Percentiles rank a stretch among this genome's conserved stretches.
Evolutionary conservation across 2,888 invertebrate species (phyloP).

Genomic region (Macroteleia sp.): DNA sequence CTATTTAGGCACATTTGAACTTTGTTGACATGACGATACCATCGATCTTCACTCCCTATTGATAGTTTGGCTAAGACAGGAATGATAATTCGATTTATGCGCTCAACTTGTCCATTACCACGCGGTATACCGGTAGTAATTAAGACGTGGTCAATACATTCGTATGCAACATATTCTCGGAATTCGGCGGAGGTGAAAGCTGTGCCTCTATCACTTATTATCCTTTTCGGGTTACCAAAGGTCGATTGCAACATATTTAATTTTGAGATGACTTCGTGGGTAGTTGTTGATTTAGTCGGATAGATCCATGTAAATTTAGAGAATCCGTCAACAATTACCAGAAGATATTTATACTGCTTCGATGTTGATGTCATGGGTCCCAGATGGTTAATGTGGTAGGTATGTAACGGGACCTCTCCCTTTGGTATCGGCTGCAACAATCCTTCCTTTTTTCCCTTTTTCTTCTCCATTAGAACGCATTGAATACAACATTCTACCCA

Average conservation of each 20-base stretch:
- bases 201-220: not conserved
- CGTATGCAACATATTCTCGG: not conserved
- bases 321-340: constrained; percentile 1
- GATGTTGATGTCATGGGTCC: not conserved
- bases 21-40: constrained; percentile 1
- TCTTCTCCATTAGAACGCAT: constrained; percentile 43
- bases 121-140: constrained; percentile 14
- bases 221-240: constrained; percentile 8
- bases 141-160: not conserved
- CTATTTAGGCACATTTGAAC: not conserved
- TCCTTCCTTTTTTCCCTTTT: constrained; percentile 37
- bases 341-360: not conserved
- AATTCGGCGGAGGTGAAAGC: not conserved
- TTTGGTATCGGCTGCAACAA: constrained; percentile 11
- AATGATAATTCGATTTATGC: constrained; percentile 4
- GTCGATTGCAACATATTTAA: not conserved
- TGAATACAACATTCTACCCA: constrained; percentile 30
- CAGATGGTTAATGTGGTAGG: not conserved
- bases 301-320: constrained; percentile 5
- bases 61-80: constrained; percentile 8
- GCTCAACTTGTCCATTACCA: constrained; percentile 11
- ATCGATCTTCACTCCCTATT: not conserved
- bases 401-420: constrained; percentile 6
- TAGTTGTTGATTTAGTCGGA: not conserved
- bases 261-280: not conserved